Evolutionary conservation across 2,113 vertebrate genomes (phyloP), one percentile per base, ranked within the genome.

Genomic region (Silurus meridionalis): DNA sequence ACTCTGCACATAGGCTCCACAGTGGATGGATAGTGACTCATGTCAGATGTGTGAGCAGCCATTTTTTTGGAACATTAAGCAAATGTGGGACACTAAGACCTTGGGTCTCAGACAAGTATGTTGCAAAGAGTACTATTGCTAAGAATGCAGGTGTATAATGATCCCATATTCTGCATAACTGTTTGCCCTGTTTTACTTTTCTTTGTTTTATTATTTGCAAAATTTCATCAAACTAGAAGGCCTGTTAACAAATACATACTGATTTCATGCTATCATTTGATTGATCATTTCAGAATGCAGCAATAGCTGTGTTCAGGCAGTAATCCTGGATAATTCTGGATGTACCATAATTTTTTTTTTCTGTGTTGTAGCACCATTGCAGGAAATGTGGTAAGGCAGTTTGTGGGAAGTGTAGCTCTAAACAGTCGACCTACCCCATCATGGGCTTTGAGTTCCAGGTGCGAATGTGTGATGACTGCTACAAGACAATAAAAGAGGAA

Each of bases 391-490:
- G 98, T 0, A 95, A 97, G 88, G 98, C 98, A 0, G 96, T 99
- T 15, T 99, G 98, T 85, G 98, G 96, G 58, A 99, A 97, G 89
- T 99, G 98, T 91, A 99, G 98, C 90, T 97, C 95, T 50, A 99
- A 97, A 91, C 95, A 97, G 71, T 97, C 98, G 15, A 97, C 95
- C 2, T 98, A 96, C 90, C 98, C 98, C 0, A 87, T 98, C 91
- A 99, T 99, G 98, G 98, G 98, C 87, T 99, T 99, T 72, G 98
- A 99, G 94, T 98, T 99, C 94, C 97, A 97, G 7, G 97, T 99
- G 89, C 96, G 98, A 1, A 95, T 99, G 81, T 99, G 98, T 67
- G 98, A 99, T 48, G 92, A 95, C 91, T 99, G 98, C 86, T 97
- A 96, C 23, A 96, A 96, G 86, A 95, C 96, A 14, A 97, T 99